Evolutionary conservation across 2,888 invertebrate genomes (phyloP), one percentile per base, ranked within the genome.

Genomic region (Chrysolina americana): DNA sequence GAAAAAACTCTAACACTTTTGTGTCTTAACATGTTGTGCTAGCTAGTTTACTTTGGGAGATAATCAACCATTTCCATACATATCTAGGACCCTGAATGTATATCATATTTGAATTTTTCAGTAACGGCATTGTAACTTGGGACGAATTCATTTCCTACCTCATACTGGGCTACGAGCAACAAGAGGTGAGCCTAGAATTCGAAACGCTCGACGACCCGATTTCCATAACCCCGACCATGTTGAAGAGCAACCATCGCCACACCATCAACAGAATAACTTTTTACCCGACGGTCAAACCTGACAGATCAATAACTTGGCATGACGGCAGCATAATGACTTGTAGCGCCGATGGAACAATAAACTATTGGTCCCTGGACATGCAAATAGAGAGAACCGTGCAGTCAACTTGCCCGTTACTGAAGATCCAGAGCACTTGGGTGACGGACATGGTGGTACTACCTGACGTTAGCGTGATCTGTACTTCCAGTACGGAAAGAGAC

Each of bases 71-170:
- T n/a, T n/a, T n/a, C n/a, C n/a, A n/a, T n/a, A n/a, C n/a, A n/a
- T n/a, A n/a, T n/a, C n/a, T n/a, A n/a, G n/a, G n/a, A n/a, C n/a
- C n/a, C n/a, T n/a, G n/a, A 9, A 28, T 62, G 28, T 9, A 11
- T 36, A 15, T 41, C 15, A 6, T 11, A 21, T 15, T 63, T 28
- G 3, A n/a, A 0, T n/a, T 11, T 79, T 80, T 65, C 69, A 89
- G 90, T 81, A 88, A 91, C 79, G 91, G 89, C 6, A 86, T 84
- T 28, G 89, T 91, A 1, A 90, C 89, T 78, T 96, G 95, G 95
- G 92, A 95, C 84, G 95, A 96, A 87, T 91, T 95, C 82, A 91
- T 95, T 41, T 94, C 94, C 0, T 93, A 94, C 88, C 88, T 95
- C 78, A 90, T 95, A 75, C 89, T 94, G 75, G 94, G 94, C 63